These are phyloP conservation scores for Calyptomena viridis DNA, from an alignment of 2,113 vertebrate genomes.

Conservation along the genomic window DNA sequence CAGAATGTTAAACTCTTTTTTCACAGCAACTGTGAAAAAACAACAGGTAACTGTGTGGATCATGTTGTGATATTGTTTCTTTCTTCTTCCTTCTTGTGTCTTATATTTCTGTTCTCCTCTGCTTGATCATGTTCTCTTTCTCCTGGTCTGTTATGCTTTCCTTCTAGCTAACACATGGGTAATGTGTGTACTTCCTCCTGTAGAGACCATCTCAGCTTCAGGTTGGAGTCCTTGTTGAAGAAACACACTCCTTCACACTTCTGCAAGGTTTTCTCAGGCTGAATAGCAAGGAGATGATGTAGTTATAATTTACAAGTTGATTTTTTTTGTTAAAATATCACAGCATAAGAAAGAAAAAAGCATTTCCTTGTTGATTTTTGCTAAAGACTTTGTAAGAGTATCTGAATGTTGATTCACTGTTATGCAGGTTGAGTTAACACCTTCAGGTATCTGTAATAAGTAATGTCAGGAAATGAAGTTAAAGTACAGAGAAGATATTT, in stretches of 20 bases:
- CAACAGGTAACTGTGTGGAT: not conserved
- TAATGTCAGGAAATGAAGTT: not conserved
- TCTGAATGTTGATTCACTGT: not conserved
- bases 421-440: not conserved
- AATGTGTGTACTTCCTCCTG: not conserved
- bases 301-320: not conserved
- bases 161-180: not conserved
- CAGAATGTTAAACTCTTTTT: not conserved
- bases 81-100: not conserved
- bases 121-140: not conserved
- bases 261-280: not conserved
- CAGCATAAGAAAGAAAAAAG: not conserved
- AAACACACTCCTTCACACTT: not conserved
- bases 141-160: not conserved
- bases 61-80: not conserved
- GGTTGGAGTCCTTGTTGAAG: not conserved
- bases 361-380: not conserved
- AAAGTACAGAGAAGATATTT: not conserved
- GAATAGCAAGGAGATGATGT: not conserved
- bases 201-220: not conserved
- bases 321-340: not conserved
- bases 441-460: not conserved
- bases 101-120: not conserved
- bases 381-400: not conserved
- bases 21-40: too few species aligned